Percentiles rank a stretch among this genome's conserved stretches.
Conservation (phyloP, 1,140 invertebrate genomes). For the Homalodisca vitripennis region DNA sequence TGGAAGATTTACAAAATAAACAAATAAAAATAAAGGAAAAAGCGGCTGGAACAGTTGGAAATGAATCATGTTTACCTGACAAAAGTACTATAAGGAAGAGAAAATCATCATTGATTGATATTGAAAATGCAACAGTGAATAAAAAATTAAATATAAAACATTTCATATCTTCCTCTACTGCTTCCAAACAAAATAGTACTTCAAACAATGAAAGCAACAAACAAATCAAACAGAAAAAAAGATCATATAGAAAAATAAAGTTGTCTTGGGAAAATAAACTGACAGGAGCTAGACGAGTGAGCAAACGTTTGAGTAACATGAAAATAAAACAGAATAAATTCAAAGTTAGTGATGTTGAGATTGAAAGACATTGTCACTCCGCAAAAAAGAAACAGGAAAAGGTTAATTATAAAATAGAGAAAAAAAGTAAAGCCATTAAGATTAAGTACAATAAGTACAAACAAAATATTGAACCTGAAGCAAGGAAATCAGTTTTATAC, state of each 20-base stretch:
- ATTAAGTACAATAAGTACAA: too few relatives aligned
- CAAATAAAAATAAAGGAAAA: not conserved
- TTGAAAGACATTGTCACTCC: too few relatives aligned
- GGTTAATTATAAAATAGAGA: too few relatives aligned
- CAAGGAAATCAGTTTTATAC: too few relatives aligned
- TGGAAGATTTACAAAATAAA: not conserved
- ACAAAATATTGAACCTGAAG: too few relatives aligned
- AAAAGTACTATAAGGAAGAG: not conserved
- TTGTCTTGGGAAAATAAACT: constrained; percentile 15
- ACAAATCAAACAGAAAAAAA: not conserved
- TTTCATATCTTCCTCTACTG: not conserved
- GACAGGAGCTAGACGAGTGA: constrained; percentile 9
- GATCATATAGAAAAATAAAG: too few relatives aligned
- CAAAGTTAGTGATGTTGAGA: too few relatives aligned
- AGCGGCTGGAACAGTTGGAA: not conserved
- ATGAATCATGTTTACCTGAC: not conserved
- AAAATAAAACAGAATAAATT: too few relatives aligned
- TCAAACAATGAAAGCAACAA: not conserved
- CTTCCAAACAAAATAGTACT: not conserved
- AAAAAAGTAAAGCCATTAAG: too few relatives aligned
- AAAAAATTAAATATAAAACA: not conserved
- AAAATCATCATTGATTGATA: not conserved
- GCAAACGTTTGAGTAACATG: not conserved
- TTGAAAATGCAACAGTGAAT: not conserved
- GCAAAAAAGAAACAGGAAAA: too few relatives aligned